Conservation (phyloP, 1,140 invertebrate species). For the Bombus fervidus region DNA sequence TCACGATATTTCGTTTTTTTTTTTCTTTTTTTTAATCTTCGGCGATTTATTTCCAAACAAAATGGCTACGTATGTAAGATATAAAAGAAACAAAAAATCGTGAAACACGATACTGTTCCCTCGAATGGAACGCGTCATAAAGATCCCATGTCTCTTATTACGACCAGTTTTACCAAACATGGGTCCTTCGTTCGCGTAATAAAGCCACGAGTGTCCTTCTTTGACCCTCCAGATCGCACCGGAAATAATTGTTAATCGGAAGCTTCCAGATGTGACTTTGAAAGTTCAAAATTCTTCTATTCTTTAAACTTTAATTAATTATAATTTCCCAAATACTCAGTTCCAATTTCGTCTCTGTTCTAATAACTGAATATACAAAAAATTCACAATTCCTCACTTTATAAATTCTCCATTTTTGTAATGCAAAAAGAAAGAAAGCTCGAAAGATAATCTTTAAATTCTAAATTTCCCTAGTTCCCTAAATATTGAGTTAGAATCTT, state of each 20-base stretch:
- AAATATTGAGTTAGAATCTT: no score
- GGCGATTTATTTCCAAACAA: background rate
- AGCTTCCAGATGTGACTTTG: background rate
- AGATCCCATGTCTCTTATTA: background rate
- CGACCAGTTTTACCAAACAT: background rate
- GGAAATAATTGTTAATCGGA: conserved; percentile 17
- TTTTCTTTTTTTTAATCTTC: background rate
- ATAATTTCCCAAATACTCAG: background rate
- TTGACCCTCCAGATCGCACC: background rate
- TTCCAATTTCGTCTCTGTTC: background rate
- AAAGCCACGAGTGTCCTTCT: background rate
- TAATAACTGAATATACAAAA: no score
- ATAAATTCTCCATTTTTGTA: no score
- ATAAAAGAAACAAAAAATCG: background rate
- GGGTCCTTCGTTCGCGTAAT: background rate
- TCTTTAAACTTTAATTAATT: background rate
- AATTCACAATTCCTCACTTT: no score
- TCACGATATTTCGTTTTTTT: background rate
- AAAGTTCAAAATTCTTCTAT: background rate
- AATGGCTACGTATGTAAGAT: background rate
- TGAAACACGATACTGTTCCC: background rate
- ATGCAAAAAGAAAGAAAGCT: no score
- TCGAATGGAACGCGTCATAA: background rate
- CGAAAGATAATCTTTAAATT: no score
- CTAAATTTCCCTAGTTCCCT: no score